Evolutionary conservation across 2,888 invertebrate species (phyloP).

Genomic region (Uropetala carovei): DNA sequence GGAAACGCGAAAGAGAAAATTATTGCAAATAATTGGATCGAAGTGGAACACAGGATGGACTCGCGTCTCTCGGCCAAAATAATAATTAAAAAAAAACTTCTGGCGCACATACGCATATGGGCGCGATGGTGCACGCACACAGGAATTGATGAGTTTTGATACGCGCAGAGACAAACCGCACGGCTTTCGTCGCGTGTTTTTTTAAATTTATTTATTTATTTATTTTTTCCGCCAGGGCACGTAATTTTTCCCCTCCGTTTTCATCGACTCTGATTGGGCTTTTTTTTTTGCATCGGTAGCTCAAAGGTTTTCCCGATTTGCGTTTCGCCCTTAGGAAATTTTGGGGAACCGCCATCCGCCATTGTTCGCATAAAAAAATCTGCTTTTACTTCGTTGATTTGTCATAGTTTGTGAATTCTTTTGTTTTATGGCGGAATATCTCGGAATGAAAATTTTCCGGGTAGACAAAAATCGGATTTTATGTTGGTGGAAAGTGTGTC

Average conservation of each 20-base stretch:
- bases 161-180: neutral
- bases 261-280: neutral
- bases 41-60: neutral
- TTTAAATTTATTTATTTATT: neutral
- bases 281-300: neutral
- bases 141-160: conserved; percentile 34
- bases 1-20: conserved; percentile 43
- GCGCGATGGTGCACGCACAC: neutral
- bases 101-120: neutral
- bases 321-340: neutral
- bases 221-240: neutral
- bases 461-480: neutral
- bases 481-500: too few relatives aligned
- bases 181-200: neutral
- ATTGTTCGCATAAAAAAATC: neutral
- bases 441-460: neutral
- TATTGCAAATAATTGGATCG: conserved; percentile 19
- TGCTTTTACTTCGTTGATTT: neutral
- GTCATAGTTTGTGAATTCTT: neutral
- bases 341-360: neutral
- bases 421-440: neutral
- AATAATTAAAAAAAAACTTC: too few relatives aligned
- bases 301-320: neutral
- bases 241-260: neutral
- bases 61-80: neutral